A percentile compares a stretch with the other conserved stretches of the same genome.
phyloP scores from a whole-genome alignment of 2,888 invertebrate species.

The Scaptomyza polygonia region DNA sequence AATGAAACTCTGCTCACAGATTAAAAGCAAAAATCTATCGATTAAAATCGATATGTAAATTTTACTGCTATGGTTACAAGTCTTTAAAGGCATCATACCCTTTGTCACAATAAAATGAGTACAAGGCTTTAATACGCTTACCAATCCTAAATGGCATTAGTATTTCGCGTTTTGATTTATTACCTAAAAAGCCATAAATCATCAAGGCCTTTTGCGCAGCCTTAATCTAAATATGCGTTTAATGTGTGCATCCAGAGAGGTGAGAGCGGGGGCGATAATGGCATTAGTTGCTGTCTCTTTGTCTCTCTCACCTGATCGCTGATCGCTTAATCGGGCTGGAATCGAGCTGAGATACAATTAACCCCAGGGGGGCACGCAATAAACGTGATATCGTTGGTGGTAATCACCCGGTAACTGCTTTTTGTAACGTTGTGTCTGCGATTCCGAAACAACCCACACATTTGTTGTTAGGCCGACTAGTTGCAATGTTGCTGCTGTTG shows the following conservation, averaged over 20 bases:
- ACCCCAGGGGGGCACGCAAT: slow-evolving; percentile 73
- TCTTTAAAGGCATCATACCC: not conserved
- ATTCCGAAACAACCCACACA: slow-evolving; percentile 43
- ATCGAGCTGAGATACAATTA: slow-evolving; percentile 70
- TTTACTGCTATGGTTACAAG: too few species aligned
- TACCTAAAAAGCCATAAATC: slow-evolving; percentile 42
- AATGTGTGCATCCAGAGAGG: slow-evolving; percentile 38
- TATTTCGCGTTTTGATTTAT: slow-evolving; percentile 46
- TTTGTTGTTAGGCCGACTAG: slow-evolving; percentile 34
- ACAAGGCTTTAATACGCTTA: not conserved
- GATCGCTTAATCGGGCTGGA: slow-evolving; percentile 81
- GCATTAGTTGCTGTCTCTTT: slow-evolving; percentile 29
- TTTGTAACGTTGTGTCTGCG: slow-evolving; percentile 17
- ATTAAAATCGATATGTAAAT: too few species aligned
- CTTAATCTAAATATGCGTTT: slow-evolving; percentile 58
- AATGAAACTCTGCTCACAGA: too few species aligned
- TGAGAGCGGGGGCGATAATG: not conserved
- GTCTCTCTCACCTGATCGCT: slow-evolving; percentile 49
- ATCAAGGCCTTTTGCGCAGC: slow-evolving; percentile 27
- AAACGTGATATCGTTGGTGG: slow-evolving; percentile 63
- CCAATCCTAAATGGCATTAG: slow-evolving; percentile 22
- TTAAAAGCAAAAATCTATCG: too few species aligned
- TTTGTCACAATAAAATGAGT: not conserved
- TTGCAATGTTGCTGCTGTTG: slow-evolving; percentile 19
- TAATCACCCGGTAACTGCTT: slow-evolving; percentile 44